A percentile compares a stretch with the other conserved stretches of the same genome.
Conservation (phyloP, 1,140 invertebrate species). For the Camponotus pennsylvanicus region DNA sequence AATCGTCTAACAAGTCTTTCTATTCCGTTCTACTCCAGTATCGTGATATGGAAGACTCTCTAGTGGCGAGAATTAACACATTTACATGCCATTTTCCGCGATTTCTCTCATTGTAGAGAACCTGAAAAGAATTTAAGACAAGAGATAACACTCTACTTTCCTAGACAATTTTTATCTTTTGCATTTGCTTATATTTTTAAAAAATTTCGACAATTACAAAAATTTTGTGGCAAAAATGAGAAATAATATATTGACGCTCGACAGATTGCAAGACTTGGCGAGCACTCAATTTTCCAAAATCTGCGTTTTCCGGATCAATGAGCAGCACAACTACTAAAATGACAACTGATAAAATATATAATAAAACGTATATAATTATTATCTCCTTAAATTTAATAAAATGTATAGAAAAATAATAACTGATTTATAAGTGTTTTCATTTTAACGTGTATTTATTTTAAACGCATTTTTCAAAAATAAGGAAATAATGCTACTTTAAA, state of each 20-base stretch:
- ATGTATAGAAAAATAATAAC: not conserved
- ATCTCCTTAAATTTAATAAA: not conserved
- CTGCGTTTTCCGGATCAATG: not conserved
- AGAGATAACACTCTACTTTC: too few relatives aligned
- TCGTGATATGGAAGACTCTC: slow-evolving; percentile 20
- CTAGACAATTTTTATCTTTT: not conserved
- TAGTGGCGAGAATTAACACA: slow-evolving; percentile 30
- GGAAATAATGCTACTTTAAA: not conserved
- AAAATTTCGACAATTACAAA: too few relatives aligned
- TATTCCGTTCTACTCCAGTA: slow-evolving; percentile 14
- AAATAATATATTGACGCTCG: not conserved
- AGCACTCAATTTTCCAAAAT: not conserved
- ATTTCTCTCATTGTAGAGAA: not conserved
- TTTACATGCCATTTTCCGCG: slow-evolving; percentile 3
- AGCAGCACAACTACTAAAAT: too few relatives aligned
- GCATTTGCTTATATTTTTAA: not conserved
- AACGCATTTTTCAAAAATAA: not conserved
- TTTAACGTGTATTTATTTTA: not conserved
- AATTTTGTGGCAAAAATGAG: not conserved
- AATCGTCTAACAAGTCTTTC: not conserved
- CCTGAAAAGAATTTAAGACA: not conserved
- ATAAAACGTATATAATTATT: not conserved
- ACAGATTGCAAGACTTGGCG: not conserved
- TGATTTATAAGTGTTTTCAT: not conserved
- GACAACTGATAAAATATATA: not conserved